Conservation (phyloP, 2,888 invertebrate genomes). For the Tolmerus cingulatus region DNA sequence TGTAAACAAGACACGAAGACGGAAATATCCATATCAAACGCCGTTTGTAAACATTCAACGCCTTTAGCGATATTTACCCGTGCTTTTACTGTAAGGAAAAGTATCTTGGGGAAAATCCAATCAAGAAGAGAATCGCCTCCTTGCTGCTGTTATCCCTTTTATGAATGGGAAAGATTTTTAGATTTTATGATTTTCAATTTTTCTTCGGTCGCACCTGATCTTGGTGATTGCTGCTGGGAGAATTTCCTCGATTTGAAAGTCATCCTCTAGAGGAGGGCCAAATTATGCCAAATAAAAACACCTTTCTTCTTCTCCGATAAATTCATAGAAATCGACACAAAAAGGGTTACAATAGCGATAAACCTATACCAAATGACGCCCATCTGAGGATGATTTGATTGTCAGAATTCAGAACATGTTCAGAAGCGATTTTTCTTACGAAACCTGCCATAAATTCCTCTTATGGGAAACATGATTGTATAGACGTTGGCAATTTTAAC, state of each 20-base stretch:
- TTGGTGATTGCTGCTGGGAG: not conserved
- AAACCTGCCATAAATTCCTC: slow-evolving; percentile 28
- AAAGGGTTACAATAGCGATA: slow-evolving; percentile 30
- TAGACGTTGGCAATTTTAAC: slow-evolving; percentile 19
- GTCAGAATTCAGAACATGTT: slow-evolving; percentile 34
- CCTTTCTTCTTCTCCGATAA: slow-evolving; percentile 15
- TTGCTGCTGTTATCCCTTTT: not conserved
- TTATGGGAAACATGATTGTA: slow-evolving; percentile 22
- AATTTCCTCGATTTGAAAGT: not conserved
- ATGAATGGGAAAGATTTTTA: slow-evolving; percentile 23
- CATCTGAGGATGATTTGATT: slow-evolving; percentile 22
- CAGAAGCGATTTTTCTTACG: slow-evolving; percentile 15
- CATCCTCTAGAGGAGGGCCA: not conserved
- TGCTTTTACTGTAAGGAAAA: not conserved
- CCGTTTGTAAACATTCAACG: slow-evolving; percentile 7
- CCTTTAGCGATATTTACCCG: not conserved
- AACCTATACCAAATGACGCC: slow-evolving; percentile 20
- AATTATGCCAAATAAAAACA: slow-evolving; percentile 27
- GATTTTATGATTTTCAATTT: slow-evolving; percentile 34
- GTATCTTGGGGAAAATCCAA: not conserved
- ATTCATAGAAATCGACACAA: slow-evolving; percentile 30
- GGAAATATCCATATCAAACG: slow-evolving; percentile 26
- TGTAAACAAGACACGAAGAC: not conserved
- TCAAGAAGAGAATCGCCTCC: slow-evolving; percentile 1
- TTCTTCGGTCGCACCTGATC: slow-evolving; percentile 5